phyloP scores from a whole-genome alignment of 2,888 invertebrate species.

The Taenaris catops region DNA sequence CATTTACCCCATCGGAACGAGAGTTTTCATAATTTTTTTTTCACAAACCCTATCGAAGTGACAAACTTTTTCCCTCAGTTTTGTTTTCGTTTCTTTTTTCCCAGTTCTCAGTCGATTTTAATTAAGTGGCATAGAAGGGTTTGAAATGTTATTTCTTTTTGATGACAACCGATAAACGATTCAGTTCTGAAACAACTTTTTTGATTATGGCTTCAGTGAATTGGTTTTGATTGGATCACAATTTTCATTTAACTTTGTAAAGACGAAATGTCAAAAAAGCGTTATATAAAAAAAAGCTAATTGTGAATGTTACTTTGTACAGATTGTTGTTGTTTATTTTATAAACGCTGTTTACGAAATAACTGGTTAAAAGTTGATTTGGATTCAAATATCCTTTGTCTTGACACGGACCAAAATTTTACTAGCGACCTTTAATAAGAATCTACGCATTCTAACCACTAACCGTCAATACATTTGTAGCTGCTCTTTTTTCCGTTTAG shows the following conservation, averaged over 20 bases:
- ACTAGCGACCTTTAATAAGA: too few species aligned
- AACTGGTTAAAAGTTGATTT: too few species aligned
- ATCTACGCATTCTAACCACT: too few species aligned
- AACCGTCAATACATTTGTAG: too few species aligned
- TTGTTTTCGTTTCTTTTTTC: slow-evolving; percentile 32
- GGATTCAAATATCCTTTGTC: too few species aligned
- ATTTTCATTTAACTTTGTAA: slow-evolving; percentile 38
- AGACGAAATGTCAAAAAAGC: slow-evolving; percentile 9
- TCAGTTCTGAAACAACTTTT: slow-evolving; percentile 49
- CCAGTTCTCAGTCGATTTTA: slow-evolving; percentile 46
- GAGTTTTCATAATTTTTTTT: slow-evolving; percentile 21
- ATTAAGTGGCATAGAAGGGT: slow-evolving; percentile 66
- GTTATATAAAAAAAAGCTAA: slow-evolving; percentile 8
- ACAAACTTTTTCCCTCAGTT: slow-evolving; percentile 20
- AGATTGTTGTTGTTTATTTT: too few species aligned
- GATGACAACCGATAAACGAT: slow-evolving; percentile 74
- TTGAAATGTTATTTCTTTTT: slow-evolving; percentile 67
- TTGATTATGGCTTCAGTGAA: slow-evolving; percentile 43
- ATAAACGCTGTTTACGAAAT: too few species aligned
- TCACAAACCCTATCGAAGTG: slow-evolving; percentile 33
- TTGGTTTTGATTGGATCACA: slow-evolving; percentile 47
- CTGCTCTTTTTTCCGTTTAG: too few species aligned
- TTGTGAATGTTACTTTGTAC: slow-evolving; percentile 1
- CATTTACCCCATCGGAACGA: slow-evolving; percentile 15
- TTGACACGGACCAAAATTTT: too few species aligned